Evolutionary conservation across 1,140 invertebrate species (phyloP), one percentile per base, ranked within the genome.

Genomic region (Drosophila sp.): DNA sequence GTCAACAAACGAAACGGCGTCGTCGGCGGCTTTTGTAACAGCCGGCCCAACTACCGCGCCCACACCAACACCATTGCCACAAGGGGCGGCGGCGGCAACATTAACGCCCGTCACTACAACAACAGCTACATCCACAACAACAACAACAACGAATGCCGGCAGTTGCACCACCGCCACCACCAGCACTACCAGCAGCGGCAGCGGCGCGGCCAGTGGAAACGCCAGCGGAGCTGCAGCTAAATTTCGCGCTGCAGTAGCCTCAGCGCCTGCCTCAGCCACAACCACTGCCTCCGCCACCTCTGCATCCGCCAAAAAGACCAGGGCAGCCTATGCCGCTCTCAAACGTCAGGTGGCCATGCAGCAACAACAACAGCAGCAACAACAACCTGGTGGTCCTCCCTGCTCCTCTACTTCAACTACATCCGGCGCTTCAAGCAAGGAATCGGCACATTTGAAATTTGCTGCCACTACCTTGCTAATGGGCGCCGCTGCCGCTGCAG

Each of bases 391-490:
- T 40, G 72, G 38, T 66, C 56, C 66, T 56, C 63, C 44, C 44
- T 50, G 44, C 44, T 27, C 44, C 23, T 50, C 44, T 23, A 25
- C 25, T 50, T 50, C 71, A 55, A 32, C 35, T 54, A 7, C 50
- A n/a, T 33, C 70, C 35, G 56, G 57, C 30, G 17, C 77, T 38
- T 58, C 67, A 64, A 73, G 62, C 78, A 89, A 86, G 63, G 83
- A 87, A 67, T 72, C 82, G 54, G 82, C 82, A 71, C 79, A 87
- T 87, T 86, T 85, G 60, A 85, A 79, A 71, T 84, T 82, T 60
- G 74, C 86, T 65, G 75, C 83, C 66, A 78, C 85, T 44, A 75
- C 81, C 62, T 72, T 83, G 70, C 60, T 90, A 25, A 84, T 90
- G 80, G 78, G 89, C 27, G 87, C 78, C 44, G 87, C 87, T 55